phyloP scores from a whole-genome alignment of 2,113 vertebrate species.

The Callorhinus ursinus region DNA sequence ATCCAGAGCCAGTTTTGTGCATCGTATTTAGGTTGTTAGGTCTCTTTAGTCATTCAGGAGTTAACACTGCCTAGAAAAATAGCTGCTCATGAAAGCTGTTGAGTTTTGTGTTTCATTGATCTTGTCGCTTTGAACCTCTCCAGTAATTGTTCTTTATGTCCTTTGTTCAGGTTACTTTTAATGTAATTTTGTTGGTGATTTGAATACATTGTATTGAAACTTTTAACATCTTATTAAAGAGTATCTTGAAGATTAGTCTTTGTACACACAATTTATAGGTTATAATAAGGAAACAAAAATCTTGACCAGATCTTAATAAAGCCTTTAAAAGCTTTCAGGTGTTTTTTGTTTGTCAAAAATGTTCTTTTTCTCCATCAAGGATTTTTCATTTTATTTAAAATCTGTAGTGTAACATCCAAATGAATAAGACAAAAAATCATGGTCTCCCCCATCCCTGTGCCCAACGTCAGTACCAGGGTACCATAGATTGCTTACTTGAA shows the following conservation, averaged over 20 bases:
- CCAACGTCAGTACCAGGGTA: background rate
- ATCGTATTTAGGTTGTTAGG: background rate
- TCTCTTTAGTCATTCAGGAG: background rate
- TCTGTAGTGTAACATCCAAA: background rate
- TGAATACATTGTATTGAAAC: background rate
- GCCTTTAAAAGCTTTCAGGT: background rate
- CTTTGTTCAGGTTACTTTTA: background rate
- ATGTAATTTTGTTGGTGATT: constrained; percentile 10
- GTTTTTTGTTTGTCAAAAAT: background rate
- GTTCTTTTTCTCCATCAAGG: background rate
- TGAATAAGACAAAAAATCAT: background rate
- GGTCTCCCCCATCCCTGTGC: background rate
- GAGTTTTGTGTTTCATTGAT: background rate
- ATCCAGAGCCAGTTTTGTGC: background rate
- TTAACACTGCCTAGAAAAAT: background rate
- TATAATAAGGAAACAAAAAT: background rate
- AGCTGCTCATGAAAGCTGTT: background rate
- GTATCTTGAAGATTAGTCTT: background rate
- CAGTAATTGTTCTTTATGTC: constrained; percentile 3
- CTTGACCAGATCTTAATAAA: background rate
- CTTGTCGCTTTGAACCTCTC: background rate
- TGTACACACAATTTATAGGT: background rate
- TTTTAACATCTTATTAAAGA: background rate
- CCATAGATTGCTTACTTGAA: background rate
- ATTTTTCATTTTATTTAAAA: constrained; percentile 26